Percentiles rank a stretch among this genome's conserved stretches.
Conservation (phyloP, 2,113 vertebrate species). For the Gymnarchus niloticus region DNA sequence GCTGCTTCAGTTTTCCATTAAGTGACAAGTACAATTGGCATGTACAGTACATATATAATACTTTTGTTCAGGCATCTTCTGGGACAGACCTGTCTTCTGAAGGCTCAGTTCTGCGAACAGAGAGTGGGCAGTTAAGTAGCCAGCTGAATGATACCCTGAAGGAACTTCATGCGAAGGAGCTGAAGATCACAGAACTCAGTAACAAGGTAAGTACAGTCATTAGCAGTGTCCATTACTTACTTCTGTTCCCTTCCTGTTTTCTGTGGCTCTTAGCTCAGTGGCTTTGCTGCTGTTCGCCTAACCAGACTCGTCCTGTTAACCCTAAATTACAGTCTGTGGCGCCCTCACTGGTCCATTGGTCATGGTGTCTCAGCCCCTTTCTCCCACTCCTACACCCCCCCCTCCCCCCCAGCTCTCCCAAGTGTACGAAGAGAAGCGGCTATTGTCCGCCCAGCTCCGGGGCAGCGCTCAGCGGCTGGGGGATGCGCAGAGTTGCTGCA, state of each 20-base stretch:
- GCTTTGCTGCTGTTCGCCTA: background rate
- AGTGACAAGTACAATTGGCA: background rate
- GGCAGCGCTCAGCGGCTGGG: slow-evolving; percentile 48
- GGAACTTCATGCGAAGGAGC: slow-evolving; percentile 70
- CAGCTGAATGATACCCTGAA: slow-evolving; percentile 62
- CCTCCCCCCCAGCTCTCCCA: slow-evolving; percentile 61
- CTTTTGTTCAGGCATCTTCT: slow-evolving; percentile 49
- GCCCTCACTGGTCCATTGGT: background rate
- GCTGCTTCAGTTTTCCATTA: too few species aligned
- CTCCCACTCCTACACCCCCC: background rate
- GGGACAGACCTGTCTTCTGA: slow-evolving; percentile 30
- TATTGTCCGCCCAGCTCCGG: slow-evolving; percentile 59
- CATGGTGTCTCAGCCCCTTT: background rate
- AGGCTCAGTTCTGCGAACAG: slow-evolving; percentile 42
- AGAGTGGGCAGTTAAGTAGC: slow-evolving; percentile 52
- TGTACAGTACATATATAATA: too few species aligned
- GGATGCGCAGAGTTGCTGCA: slow-evolving; percentile 55
- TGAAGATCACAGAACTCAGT: slow-evolving; percentile 67
- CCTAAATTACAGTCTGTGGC: too few species aligned
- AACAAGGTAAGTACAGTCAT: slow-evolving; percentile 54
- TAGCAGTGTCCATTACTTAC: background rate
- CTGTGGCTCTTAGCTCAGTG: background rate
- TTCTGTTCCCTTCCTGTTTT: background rate
- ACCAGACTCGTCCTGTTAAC: too few species aligned
- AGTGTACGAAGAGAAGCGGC: slow-evolving; percentile 68